Evolutionary conservation across 2,113 vertebrate species (phyloP), one percentile per base, ranked within the genome.

Genomic region (Dipodomys ordii): DNA sequence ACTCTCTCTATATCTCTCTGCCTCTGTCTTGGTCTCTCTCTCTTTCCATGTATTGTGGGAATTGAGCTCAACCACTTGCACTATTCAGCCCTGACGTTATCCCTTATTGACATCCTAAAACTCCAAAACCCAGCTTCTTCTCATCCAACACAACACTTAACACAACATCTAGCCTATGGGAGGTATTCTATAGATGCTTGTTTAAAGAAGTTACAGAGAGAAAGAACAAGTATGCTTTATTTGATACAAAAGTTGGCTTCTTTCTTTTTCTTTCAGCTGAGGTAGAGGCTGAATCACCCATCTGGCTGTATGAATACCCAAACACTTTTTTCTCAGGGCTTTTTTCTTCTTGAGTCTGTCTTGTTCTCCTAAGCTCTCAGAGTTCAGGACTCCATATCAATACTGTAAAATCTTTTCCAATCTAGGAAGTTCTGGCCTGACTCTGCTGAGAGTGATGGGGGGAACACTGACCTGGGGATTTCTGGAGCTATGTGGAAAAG

Each of bases 331-430:
- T 74, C 77, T 18, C 32, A 86, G 28, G 49, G 76, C 22, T 87
- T 16, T 44, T 65, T 73, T 80, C 49, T 74, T 13, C 49, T 84
- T 90, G 44, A 62, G 62, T 72, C 85, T 78, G 46, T 77, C 22
- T 25, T 83, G 72, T 30, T n/a, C 64, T n/a, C 3, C 76, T 82
- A 1, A 81, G 15, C 84, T 92, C 32, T 71, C 39, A 71, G 25
- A 27, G 9, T 13, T 67, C 7, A 9, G 6, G 27, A 46, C 11
- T 16, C 46, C 0, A 28, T 44, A 35, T 49, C 7, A 30, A 69
- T 30, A 15, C 6, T 76, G 25, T 7, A 81, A 84, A 74, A 65
- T 67, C 18, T 46, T 16, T 86, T 85, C 30, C 60, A 25, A 6
- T 76, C 23, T 1, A 27, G 8, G 25, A 10, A 39, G 7, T 11